phyloP scores from a whole-genome alignment of 2,113 vertebrate genomes.

The Lepus europaeus region DNA sequence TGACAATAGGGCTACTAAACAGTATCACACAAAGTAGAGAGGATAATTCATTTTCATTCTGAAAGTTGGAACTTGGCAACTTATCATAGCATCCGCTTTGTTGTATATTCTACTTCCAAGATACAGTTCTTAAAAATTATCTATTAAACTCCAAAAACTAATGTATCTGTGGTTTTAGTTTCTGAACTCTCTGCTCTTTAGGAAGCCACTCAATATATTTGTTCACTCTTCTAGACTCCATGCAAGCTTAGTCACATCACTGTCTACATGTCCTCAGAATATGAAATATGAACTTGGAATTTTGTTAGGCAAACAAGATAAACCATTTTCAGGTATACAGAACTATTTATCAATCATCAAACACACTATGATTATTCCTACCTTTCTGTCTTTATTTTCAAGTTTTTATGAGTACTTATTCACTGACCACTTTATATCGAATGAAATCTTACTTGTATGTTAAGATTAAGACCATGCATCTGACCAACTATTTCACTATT shows the following conservation, averaged over 20 bases:
- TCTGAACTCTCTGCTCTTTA: background rate
- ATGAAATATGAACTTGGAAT: background rate
- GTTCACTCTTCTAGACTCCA: background rate
- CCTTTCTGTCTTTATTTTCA: background rate
- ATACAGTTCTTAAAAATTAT: background rate
- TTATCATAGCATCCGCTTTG: too few species aligned
- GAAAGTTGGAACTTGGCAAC: background rate
- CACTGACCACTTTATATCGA: background rate
- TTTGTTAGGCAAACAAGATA: background rate
- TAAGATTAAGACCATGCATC: background rate
- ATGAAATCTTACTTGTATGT: background rate
- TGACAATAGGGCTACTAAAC: background rate
- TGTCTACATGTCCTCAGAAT: background rate
- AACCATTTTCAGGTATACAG: accelerated
- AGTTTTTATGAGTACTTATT: background rate
- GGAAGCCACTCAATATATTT: background rate
- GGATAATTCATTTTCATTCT: background rate
- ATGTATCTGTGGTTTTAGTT: background rate
- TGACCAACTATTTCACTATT: background rate
- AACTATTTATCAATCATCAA: background rate
- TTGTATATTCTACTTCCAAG: background rate
- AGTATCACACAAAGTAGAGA: accelerated
- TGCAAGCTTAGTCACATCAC: background rate
- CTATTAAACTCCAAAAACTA: background rate
- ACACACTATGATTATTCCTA: background rate